phyloP scores from a whole-genome alignment of 1,140 invertebrate species.

The Physella acuta region DNA sequence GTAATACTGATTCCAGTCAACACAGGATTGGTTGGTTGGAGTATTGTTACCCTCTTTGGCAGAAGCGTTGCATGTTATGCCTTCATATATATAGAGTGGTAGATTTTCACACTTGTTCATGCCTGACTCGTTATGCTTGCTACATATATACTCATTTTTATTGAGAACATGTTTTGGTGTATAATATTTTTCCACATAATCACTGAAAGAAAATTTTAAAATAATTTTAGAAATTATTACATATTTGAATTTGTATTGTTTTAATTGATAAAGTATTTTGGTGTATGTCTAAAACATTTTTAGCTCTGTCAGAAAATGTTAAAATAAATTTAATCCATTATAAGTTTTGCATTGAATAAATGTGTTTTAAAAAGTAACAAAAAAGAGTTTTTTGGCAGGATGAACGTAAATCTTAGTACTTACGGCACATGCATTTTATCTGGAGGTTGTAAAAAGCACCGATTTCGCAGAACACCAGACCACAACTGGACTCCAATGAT shows the following conservation, averaged over 20 bases:
- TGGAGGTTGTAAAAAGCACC: constrained; percentile 76
- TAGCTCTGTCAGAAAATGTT: no score
- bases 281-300: no score
- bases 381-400: no score
- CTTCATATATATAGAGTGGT: constrained; percentile 75
- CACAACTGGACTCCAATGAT: constrained; percentile 99
- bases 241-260: no score
- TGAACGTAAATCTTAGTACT: no score
- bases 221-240: background rate
- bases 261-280: no score
- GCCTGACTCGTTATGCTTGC: constrained; percentile 86
- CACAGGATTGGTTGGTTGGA: constrained; percentile 68
- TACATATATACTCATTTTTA: constrained; percentile 97
- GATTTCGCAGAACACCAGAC: constrained; percentile 92
- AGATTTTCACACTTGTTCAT: constrained; percentile 90
- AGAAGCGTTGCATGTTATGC: constrained; percentile 67
- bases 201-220: constrained; percentile 10
- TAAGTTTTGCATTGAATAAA: no score
- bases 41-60: constrained; percentile 51
- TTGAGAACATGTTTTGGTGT: constrained; percentile 24
- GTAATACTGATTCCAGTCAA: constrained; percentile 99
- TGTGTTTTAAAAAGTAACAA: no score
- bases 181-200: constrained; percentile 24
- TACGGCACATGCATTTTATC: constrained; percentile 48
- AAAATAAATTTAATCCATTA: no score